phyloP scores from a whole-genome alignment of 2,797 vertebrate species.

The Onychomys leucogaster region DNA sequence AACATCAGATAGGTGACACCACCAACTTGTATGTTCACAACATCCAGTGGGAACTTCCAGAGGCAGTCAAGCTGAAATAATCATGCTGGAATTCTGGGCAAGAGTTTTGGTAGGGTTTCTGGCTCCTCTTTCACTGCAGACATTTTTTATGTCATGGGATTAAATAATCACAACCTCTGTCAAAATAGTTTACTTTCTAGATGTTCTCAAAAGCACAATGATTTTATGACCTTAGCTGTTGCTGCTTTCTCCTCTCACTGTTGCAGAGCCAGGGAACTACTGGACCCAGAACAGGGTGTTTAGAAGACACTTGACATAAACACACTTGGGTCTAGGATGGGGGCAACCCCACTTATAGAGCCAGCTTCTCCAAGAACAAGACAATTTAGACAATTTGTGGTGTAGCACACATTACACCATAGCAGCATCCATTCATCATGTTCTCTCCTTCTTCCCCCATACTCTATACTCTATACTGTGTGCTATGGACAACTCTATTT shows the following conservation, averaged over 20 bases:
- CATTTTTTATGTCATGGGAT: slow-evolving; percentile 7
- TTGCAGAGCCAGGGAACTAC: background rate
- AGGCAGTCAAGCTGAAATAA: background rate
- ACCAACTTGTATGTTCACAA: background rate
- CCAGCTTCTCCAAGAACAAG: background rate
- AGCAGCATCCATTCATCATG: background rate
- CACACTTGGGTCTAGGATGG: background rate
- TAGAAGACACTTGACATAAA: slow-evolving; percentile 16
- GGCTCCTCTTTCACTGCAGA: background rate
- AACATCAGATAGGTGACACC: background rate
- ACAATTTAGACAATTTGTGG: background rate
- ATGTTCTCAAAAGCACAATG: background rate
- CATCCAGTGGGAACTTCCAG: background rate
- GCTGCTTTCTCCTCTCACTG: background rate
- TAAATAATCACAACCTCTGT: slow-evolving; percentile 33
- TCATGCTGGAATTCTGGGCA: background rate
- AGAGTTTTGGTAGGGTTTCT: background rate
- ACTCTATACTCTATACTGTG: background rate
- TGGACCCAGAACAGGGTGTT: background rate
- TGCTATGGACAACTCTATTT: background rate
- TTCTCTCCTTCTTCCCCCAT: background rate
- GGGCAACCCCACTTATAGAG: background rate
- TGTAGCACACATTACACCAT: background rate
- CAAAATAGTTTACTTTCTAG: slow-evolving; percentile 26
- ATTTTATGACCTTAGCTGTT: background rate